A percentile compares a stretch with the other conserved stretches of the same genome.
These are phyloP conservation scores for Seison nebaliae DNA, from an alignment of 1,140 invertebrate genomes.

Conservation along the genomic window DNA sequence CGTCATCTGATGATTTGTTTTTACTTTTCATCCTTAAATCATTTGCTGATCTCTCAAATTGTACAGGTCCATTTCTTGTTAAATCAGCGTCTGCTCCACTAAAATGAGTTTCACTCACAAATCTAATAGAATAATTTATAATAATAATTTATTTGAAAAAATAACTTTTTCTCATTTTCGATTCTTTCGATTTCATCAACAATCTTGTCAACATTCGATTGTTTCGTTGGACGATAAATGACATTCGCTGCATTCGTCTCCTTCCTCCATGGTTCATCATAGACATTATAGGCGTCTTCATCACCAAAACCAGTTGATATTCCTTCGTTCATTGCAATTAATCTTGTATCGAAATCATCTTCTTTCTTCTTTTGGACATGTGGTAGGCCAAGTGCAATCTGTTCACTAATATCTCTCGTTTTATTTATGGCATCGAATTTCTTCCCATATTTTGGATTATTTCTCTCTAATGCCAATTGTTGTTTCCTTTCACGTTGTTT, in stretches of 20 bases:
- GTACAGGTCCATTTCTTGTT: slow-evolving; percentile 9
- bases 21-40: too few relatives aligned
- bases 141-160: neutral
- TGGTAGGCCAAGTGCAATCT: slow-evolving; percentile 82
- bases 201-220: neutral
- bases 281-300: slow-evolving; percentile 88
- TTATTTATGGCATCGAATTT: slow-evolving; percentile 8
- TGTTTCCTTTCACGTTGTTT: slow-evolving; percentile 64
- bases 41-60: too few relatives aligned
- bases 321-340: slow-evolving; percentile 57
- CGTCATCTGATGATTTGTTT: too few relatives aligned
- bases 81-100: slow-evolving; percentile 4
- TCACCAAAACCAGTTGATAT: slow-evolving; percentile 70
- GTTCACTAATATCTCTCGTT: slow-evolving; percentile 87
- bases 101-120: slow-evolving; percentile 7
- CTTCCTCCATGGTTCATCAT: slow-evolving; percentile 51
- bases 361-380: slow-evolving; percentile 43
- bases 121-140: neutral
- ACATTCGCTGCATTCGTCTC: slow-evolving; percentile 50
- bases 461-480: slow-evolving; percentile 65
- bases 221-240: slow-evolving; percentile 62
- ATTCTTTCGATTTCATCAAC: neutral
- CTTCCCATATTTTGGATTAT: slow-evolving; percentile 62
- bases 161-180: neutral
- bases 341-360: slow-evolving; percentile 67